Percentiles rank a stretch among this genome's conserved stretches.
Conservation (phyloP, 2,888 invertebrate species). For the Alentia gelatinosa region DNA sequence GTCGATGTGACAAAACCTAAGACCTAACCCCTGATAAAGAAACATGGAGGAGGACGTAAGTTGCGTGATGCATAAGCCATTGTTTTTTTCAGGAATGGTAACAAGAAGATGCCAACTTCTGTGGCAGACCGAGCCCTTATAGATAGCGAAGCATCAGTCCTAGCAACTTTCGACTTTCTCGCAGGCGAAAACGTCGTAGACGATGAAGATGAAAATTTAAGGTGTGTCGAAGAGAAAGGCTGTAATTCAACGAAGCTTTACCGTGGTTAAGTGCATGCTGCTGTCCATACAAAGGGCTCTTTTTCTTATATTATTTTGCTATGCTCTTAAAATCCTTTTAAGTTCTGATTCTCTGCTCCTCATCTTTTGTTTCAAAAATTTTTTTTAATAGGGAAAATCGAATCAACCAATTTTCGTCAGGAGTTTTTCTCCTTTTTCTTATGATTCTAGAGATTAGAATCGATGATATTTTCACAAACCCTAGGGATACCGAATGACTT, state of each 20-base stretch:
- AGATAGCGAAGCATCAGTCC: conserved; percentile 94
- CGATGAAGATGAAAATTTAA: conserved; percentile 80
- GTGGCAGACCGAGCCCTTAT: conserved; percentile 88
- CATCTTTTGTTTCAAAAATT: too few species aligned
- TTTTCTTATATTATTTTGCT: not conserved
- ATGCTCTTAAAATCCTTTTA: not conserved
- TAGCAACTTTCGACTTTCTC: conserved; percentile 97
- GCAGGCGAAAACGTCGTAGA: conserved; percentile 86
- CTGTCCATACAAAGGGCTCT: not conserved
- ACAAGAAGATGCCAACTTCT: conserved; percentile 67
- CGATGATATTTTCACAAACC: too few species aligned
- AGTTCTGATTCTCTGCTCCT: not conserved
- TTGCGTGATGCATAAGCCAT: conserved; percentile 47
- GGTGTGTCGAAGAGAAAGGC: conserved; percentile 53
- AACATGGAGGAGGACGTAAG: conserved; percentile 35
- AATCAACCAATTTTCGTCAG: too few species aligned
- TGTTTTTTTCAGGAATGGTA: conserved; percentile 53
- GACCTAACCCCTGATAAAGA: not conserved
- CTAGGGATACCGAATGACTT: too few species aligned
- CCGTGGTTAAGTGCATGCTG: conserved; percentile 3
- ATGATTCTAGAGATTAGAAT: too few species aligned
- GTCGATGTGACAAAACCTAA: not conserved
- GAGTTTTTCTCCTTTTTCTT: too few species aligned
- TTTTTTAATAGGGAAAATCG: too few species aligned
- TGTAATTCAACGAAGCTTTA: conserved; percentile 7